Evolutionary conservation across 2,888 invertebrate genomes (phyloP).

Genomic region (Tortrix viridana): DNA sequence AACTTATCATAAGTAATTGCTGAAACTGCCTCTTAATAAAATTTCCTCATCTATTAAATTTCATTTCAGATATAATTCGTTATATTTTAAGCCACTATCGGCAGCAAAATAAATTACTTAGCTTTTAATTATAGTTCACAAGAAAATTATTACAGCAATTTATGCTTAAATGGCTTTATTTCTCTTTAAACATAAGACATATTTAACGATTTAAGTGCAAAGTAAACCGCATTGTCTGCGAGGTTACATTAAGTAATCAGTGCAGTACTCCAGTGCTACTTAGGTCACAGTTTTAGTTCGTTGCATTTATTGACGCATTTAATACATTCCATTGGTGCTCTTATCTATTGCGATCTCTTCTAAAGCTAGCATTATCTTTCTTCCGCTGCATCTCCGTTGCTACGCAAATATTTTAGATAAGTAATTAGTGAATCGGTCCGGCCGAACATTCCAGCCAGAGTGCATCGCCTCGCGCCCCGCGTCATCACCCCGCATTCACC

Average conservation of each 20-base stretch:
- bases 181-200: too few species aligned
- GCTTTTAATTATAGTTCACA: too few species aligned
- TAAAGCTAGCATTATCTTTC: not conserved
- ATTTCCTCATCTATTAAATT: not conserved
- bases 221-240: too few species aligned
- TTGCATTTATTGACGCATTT: too few species aligned
- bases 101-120: too few species aligned
- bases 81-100: too few species aligned
- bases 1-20: not conserved
- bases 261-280: too few species aligned
- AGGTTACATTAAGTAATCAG: too few species aligned
- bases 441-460: slow-evolving; percentile 5
- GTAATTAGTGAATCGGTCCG: not conserved
- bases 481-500: not conserved
- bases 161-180: too few species aligned
- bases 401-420: not conserved
- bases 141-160: too few species aligned
- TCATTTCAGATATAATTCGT: not conserved
- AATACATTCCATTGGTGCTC: not conserved
- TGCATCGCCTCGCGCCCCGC: slow-evolving; percentile 1
- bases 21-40: not conserved
- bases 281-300: too few species aligned
- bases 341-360: not conserved
- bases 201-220: too few species aligned
- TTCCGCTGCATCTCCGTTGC: not conserved